phyloP scores from a whole-genome alignment of 1,140 invertebrate genomes.

The Drosophila nannoptera region DNA sequence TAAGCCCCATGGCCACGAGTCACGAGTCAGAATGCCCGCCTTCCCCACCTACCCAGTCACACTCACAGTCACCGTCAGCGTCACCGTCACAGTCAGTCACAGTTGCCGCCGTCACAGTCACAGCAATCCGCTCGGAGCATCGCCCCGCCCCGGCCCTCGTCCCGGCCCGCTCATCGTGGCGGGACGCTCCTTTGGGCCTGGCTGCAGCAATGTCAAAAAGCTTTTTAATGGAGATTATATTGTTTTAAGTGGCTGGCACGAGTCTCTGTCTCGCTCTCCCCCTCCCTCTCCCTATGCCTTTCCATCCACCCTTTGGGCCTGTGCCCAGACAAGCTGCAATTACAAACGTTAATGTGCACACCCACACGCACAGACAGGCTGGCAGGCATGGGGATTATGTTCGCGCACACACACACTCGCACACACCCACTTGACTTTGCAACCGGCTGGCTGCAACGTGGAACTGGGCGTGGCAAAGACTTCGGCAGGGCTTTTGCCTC shows the following conservation, averaged over 20 bases:
- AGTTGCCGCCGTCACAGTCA: neutral
- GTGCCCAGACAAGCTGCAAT: constrained; percentile 67
- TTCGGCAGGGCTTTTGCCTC: constrained; percentile 9
- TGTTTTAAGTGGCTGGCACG: constrained; percentile 69
- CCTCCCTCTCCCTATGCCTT: neutral
- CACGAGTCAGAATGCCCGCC: neutral
- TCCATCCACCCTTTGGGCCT: constrained; percentile 1
- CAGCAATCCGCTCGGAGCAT: neutral
- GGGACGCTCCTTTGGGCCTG: constrained; percentile 8
- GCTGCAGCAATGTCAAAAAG: constrained; percentile 71
- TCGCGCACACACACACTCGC: constrained; percentile 25
- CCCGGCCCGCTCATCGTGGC: constrained; percentile 1
- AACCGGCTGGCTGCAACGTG: constrained; percentile 52
- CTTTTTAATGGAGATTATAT: constrained; percentile 78
- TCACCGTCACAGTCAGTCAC: neutral
- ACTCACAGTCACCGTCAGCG: neutral
- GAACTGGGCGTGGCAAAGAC: neutral
- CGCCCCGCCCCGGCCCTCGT: neutral
- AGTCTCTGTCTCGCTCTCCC: neutral
- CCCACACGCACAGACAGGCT: too few species aligned
- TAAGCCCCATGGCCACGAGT: constrained; percentile 1
- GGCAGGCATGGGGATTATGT: too few species aligned
- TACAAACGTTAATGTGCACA: constrained; percentile 77
- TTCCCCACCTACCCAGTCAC: neutral
- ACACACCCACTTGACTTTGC: constrained; percentile 62